Percentiles rank a stretch among this genome's conserved stretches.
Conservation (phyloP, 2,888 invertebrate genomes). For the Pyralis farinalis region DNA sequence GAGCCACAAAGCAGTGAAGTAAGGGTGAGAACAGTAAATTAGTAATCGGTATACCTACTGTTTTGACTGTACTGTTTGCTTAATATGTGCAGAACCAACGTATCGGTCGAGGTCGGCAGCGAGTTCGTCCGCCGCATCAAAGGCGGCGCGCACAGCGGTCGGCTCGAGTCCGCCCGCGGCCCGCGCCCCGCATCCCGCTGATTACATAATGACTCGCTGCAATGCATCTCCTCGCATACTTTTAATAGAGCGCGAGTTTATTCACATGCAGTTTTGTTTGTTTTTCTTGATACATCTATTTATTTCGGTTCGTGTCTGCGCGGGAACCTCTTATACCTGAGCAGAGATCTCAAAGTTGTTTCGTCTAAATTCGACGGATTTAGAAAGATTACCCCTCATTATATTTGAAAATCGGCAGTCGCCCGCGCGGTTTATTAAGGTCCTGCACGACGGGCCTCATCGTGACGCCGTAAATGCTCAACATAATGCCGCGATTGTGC, state of each 20-base stretch:
- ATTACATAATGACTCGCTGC: conserved; percentile 31
- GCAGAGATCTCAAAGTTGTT: neutral
- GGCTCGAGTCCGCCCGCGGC: conserved; percentile 11
- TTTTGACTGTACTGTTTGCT: too few relatives aligned
- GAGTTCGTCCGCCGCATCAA: too few relatives aligned
- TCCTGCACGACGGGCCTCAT: neutral
- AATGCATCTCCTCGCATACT: conserved; percentile 6
- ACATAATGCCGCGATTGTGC: conserved; percentile 15
- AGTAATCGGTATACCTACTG: too few relatives aligned
- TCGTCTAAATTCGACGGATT: neutral
- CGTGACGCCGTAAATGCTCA: neutral
- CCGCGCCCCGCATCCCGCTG: conserved; percentile 22
- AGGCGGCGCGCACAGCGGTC: too few relatives aligned
- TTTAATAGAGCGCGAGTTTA: conserved; percentile 5
- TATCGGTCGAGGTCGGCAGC: too few relatives aligned
- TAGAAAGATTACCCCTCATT: neutral
- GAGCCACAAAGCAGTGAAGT: too few relatives aligned
- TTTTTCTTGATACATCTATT: neutral
- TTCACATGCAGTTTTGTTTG: neutral
- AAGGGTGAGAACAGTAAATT: too few relatives aligned
- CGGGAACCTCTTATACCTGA: neutral
- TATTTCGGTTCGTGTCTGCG: neutral
- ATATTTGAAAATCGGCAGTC: conserved; percentile 2
- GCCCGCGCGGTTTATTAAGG: neutral
- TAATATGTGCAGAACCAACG: too few relatives aligned